Percentiles rank a stretch among this genome's conserved stretches.
phyloP scores from a whole-genome alignment of 2,888 invertebrate species.

The Tortrix viridana region DNA sequence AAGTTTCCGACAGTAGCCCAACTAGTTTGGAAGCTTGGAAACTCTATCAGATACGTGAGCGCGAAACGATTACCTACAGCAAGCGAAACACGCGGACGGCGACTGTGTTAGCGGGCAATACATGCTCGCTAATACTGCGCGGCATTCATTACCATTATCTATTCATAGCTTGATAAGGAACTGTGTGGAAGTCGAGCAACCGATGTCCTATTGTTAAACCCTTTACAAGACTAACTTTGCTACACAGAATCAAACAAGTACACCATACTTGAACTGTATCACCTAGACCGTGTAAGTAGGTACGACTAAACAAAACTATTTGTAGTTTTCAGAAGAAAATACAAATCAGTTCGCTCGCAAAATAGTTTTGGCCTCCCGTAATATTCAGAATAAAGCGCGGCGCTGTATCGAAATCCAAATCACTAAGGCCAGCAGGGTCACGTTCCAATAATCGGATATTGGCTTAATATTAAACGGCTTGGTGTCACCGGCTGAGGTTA shows the following conservation, averaged over 20 bases:
- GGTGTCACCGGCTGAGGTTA: slow-evolving; percentile 30
- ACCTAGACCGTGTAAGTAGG: too few species aligned
- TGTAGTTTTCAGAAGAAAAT: not conserved
- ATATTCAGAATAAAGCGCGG: slow-evolving; percentile 12
- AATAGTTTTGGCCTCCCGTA: slow-evolving; percentile 15
- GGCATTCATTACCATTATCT: not conserved
- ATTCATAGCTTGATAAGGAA: not conserved
- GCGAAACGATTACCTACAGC: slow-evolving; percentile 68
- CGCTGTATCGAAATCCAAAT: slow-evolving; percentile 25
- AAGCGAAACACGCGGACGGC: slow-evolving; percentile 44
- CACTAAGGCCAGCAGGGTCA: slow-evolving; percentile 27
- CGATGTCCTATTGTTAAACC: too few species aligned
- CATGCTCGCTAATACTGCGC: slow-evolving; percentile 13
- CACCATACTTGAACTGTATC: too few species aligned
- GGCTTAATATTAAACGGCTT: slow-evolving; percentile 24
- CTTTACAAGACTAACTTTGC: too few species aligned
- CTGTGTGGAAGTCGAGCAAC: not conserved
- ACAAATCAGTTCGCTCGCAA: not conserved
- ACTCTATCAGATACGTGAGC: slow-evolving; percentile 82
- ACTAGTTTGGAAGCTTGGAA: slow-evolving; percentile 81
- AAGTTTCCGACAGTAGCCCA: slow-evolving; percentile 77
- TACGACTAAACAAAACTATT: too few species aligned
- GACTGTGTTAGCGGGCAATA: slow-evolving; percentile 45
- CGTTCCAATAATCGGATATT: slow-evolving; percentile 34
- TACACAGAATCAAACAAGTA: too few species aligned